These are phyloP conservation scores for Quiscalus mexicanus DNA, from an alignment of 2,113 vertebrate species.

Conservation along the genomic window DNA sequence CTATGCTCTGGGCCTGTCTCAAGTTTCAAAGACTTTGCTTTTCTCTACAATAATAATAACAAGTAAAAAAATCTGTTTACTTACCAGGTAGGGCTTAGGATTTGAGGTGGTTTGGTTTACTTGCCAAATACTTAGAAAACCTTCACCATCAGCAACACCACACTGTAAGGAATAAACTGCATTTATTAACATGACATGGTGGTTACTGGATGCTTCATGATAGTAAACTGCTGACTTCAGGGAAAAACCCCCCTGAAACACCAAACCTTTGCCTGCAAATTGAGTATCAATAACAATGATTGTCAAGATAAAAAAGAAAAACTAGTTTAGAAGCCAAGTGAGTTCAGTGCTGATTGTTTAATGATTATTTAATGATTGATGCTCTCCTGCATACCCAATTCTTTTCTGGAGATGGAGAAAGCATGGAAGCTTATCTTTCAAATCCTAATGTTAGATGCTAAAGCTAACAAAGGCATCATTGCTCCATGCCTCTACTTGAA, in stretches of 20 bases:
- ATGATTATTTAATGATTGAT: neutral
- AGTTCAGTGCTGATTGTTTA: neutral
- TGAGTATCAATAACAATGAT: neutral
- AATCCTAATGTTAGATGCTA: neutral
- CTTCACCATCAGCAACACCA: conserved; percentile 96
- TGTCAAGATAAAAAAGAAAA: neutral
- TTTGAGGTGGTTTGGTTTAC: conserved; percentile 94
- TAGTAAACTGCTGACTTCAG: neutral
- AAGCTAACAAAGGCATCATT: neutral
- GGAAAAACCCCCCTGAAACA: neutral
- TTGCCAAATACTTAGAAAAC: conserved; percentile 98
- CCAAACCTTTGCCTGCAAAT: neutral
- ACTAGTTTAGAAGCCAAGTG: neutral
- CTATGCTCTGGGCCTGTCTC: neutral
- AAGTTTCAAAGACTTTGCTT: neutral
- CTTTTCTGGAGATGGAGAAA: neutral
- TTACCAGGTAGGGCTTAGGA: conserved; percentile 97
- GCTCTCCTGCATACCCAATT: neutral
- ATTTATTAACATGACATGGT: neutral
- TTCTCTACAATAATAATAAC: neutral
- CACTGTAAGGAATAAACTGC: conserved; percentile 78
- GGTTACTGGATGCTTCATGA: neutral
- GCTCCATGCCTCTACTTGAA: neutral
- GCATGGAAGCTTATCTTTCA: neutral
- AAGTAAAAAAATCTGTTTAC: conserved; percentile 5